Base-by-base conservation (phyloP, 2,113 vertebrate species). In the Bos taurus region DNA sequence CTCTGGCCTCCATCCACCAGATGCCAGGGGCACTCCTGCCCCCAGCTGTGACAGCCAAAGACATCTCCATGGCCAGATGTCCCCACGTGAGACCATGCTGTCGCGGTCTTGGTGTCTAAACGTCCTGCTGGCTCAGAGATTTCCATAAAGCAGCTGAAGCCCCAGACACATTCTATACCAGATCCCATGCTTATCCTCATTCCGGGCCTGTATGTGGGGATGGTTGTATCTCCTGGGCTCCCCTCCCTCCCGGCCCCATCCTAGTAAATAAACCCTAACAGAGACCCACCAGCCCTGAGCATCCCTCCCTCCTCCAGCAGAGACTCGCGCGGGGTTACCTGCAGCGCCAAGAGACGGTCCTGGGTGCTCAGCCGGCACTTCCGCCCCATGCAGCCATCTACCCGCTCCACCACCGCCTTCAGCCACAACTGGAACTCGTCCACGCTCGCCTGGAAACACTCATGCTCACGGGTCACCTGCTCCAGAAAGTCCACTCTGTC, bases 361-460 rank as follows among this genome's bases (percentile, higher is more conserved):
- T 97, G 74, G 84, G 95, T 30, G 1, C 98, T 92, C 95, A 98
- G 60, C n/a, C 93, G 48, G 52, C 96, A 95, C 71, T 21, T 60
- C 59, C 93, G 97, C 83, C 97, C 97, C 57, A 98, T 84, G 96
- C 99, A 99, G 93, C 97, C 33, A 14, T 98, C 99, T 28, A 99
- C 98, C 97, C 99, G 99, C 96, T 99, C 99, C 33, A 98, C 99
- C 96, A 99, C 99, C 1, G 96, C 97, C 40, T 98, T 98, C 97
- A 99, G 98, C 99, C 99, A 99, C 3, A 91, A 98, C 90, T 99
- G 99, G 98, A 99, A 99, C 96, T 98, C 98, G 5, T 99, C 98
- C 95, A 99, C 84, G 0, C 88, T 95, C 16, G 95, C 8, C 54
- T 98, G 98, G 98, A 99, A 99, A 6, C 28, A 97, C 98, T 99